phyloP scores from a whole-genome alignment of 2,797 vertebrate genomes.

The Sardinella longiceps region DNA sequence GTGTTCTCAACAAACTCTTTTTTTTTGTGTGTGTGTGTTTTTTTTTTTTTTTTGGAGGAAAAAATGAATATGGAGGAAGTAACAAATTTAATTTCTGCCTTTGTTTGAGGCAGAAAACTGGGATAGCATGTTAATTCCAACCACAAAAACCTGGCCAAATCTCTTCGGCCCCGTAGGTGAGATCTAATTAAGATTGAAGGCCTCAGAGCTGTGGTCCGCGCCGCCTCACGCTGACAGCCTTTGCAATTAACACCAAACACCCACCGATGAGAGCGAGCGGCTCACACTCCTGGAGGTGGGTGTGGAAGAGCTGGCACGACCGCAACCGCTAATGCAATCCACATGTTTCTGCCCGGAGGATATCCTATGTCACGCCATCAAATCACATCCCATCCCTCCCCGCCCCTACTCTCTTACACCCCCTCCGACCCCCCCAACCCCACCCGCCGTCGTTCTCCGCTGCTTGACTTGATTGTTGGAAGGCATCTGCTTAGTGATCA shows the following conservation, averaged over 20 bases:
- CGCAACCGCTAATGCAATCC: not conserved
- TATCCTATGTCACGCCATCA: not conserved
- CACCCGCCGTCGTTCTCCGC: not conserved
- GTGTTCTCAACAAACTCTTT: not conserved
- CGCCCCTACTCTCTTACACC: not conserved
- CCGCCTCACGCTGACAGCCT: not conserved
- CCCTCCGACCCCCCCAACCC: too few relatives aligned
- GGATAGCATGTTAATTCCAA: not conserved
- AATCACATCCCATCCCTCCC: not conserved
- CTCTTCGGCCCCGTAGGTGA: not conserved
- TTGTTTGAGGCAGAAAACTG: not conserved
- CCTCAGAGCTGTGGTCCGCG: not conserved
- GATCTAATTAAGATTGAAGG: not conserved
- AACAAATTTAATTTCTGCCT: not conserved
- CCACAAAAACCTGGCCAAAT: not conserved
- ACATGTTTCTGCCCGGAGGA: not conserved
- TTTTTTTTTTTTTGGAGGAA: too few relatives aligned
- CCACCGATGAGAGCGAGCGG: not conserved
- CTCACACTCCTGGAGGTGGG: not conserved
- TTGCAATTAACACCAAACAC: conserved; percentile 17
- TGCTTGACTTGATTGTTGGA: not conserved
- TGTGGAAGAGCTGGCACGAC: not conserved
- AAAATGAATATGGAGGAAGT: not conserved
- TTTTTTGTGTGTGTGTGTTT: too few relatives aligned
- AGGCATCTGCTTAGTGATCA: not conserved